Conservation (phyloP, 2,797 vertebrate genomes). For the Spheniscus humboldti region DNA sequence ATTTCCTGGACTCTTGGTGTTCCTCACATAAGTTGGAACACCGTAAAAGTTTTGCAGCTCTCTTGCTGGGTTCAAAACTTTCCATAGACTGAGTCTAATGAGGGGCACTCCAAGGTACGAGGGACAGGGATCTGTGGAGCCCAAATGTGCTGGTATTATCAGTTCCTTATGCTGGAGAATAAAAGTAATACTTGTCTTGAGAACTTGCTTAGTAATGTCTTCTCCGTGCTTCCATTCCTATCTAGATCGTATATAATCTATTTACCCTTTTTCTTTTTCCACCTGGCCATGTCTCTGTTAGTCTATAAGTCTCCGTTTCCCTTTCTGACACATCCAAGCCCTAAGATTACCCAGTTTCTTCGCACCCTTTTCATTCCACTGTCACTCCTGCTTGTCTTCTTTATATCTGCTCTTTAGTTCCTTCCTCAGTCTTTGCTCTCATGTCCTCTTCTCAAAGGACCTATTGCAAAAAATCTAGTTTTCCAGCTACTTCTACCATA, state of each 20-base stretch:
- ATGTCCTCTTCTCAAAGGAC: neutral
- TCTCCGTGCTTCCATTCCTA: neutral
- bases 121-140: neutral
- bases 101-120: neutral
- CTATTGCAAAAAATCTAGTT: neutral
- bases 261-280: neutral
- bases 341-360: neutral
- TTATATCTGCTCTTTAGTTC: neutral
- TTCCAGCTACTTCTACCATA: neutral
- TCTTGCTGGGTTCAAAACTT: neutral
- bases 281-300: neutral
- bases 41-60: neutral
- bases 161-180: neutral
- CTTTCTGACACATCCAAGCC: neutral
- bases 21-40: neutral
- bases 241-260: neutral
- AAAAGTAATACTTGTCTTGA: neutral
- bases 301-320: neutral
- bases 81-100: neutral
- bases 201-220: neutral
- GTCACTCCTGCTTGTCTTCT: neutral
- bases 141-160: neutral
- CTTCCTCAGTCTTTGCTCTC: neutral
- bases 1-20: neutral
- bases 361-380: neutral